Evolutionary conservation across 2,888 invertebrate species (phyloP).

Genomic region (Branchellion lobata): DNA sequence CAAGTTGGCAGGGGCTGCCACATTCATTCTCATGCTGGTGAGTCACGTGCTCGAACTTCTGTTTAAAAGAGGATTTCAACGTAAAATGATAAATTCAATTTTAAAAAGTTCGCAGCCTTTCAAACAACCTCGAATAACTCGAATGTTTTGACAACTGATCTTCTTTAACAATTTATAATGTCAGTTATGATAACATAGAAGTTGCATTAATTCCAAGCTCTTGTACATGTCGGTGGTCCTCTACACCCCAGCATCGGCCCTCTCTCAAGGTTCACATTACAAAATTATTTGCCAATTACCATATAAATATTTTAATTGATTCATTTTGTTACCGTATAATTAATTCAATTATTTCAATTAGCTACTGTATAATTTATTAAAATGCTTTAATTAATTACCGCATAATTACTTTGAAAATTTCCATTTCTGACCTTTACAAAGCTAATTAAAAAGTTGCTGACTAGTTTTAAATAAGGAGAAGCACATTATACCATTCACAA

Average conservation of each 20-base stretch:
- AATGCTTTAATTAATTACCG: too few relatives aligned
- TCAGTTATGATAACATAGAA: background rate
- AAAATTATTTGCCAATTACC: too few relatives aligned
- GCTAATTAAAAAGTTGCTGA: too few relatives aligned
- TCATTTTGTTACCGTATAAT: too few relatives aligned
- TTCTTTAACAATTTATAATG: background rate
- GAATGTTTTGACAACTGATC: background rate
- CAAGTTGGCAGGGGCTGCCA: constrained; percentile 50
- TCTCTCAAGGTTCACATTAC: constrained; percentile 64
- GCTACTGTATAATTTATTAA: too few relatives aligned
- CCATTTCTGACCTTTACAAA: too few relatives aligned
- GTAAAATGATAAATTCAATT: background rate
- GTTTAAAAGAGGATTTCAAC: background rate
- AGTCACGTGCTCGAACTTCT: constrained; percentile 8
- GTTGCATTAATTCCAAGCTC: constrained; percentile 54
- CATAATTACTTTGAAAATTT: too few relatives aligned
- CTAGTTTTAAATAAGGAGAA: too few relatives aligned
- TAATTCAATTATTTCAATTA: too few relatives aligned
- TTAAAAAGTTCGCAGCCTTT: background rate
- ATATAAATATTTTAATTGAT: too few relatives aligned
- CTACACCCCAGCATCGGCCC: constrained; percentile 82
- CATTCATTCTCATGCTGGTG: constrained; percentile 51
- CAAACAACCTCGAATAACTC: background rate
- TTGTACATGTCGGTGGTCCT: constrained; percentile 75
- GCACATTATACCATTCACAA: too few relatives aligned